phyloP scores from a whole-genome alignment of 2,888 invertebrate genomes.

The Nephrotoma guestfalica region DNA sequence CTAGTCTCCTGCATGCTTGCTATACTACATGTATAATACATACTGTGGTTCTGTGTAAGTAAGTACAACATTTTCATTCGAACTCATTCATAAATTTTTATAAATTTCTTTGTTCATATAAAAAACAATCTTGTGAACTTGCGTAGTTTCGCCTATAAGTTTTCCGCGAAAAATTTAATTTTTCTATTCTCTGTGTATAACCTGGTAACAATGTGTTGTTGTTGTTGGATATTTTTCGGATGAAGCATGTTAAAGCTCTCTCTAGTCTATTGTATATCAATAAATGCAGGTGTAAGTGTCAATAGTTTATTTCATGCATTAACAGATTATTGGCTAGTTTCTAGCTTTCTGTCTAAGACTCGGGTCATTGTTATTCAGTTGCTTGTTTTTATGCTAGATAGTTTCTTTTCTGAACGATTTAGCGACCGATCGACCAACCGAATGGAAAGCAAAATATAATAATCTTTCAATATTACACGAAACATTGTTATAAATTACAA shows the following conservation, averaged over 20 bases:
- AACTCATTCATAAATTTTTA: background rate
- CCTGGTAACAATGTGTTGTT: background rate
- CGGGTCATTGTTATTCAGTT: background rate
- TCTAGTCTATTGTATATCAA: background rate
- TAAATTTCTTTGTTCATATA: background rate
- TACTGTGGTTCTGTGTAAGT: too few relatives aligned
- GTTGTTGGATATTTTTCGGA: background rate
- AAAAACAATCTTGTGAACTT: background rate
- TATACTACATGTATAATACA: background rate
- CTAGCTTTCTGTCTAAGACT: background rate
- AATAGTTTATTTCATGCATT: background rate
- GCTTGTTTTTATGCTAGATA: background rate
- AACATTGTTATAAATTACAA: background rate
- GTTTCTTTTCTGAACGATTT: background rate
- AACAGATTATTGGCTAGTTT: background rate
- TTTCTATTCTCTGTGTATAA: background rate
- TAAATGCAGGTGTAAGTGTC: background rate
- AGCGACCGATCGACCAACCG: background rate
- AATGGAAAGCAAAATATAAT: background rate
- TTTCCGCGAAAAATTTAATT: background rate
- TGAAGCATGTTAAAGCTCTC: background rate
- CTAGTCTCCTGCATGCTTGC: background rate
- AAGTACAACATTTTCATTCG: background rate
- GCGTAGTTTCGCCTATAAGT: background rate
- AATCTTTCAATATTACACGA: background rate